These are phyloP conservation scores for Adelosebastes latens DNA, from an alignment of 2,797 vertebrate genomes.

Conservation along the genomic window DNA sequence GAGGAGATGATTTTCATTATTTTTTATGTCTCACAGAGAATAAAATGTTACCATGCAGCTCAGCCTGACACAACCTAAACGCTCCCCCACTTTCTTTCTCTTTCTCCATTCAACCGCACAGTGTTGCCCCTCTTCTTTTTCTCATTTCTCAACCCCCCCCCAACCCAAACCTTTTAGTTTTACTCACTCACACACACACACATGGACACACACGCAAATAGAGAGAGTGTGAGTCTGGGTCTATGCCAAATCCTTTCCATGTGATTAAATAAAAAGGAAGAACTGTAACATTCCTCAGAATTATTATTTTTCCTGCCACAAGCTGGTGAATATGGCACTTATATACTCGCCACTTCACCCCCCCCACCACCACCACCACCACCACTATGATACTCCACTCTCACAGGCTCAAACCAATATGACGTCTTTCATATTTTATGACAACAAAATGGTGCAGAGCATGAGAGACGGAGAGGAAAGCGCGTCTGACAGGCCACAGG, in stretches of 20 bases:
- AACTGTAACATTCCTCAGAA: conserved; percentile 75
- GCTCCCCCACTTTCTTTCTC: conserved; percentile 9
- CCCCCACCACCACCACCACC: background rate
- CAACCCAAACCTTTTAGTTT: conserved; percentile 12
- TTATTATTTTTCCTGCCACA: conserved; percentile 57
- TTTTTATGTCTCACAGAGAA: conserved; percentile 34
- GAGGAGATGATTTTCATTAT: conserved; percentile 45
- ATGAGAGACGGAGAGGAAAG: conserved; percentile 7
- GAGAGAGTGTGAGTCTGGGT: conserved; percentile 23
- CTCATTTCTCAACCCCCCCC: background rate
- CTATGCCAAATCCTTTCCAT: conserved; percentile 77
- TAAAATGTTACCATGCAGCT: conserved; percentile 48
- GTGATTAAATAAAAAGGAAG: conserved; percentile 81
- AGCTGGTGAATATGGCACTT: conserved; percentile 46
- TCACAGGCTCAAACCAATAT: conserved; percentile 48
- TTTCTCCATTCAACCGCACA: conserved; percentile 47
- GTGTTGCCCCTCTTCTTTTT: conserved; percentile 40
- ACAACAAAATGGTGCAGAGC: conserved; percentile 68
- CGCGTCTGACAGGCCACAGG: background rate
- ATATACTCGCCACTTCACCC: background rate
- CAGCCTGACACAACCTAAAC: conserved; percentile 38
- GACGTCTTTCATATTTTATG: conserved; percentile 77
- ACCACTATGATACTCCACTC: conserved; percentile 6
- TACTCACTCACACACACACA: background rate
- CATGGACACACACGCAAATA: conserved; percentile 4